These are phyloP conservation scores for Thaleichthys pacificus DNA, from an alignment of 2,797 vertebrate species.

Conservation along the genomic window DNA sequence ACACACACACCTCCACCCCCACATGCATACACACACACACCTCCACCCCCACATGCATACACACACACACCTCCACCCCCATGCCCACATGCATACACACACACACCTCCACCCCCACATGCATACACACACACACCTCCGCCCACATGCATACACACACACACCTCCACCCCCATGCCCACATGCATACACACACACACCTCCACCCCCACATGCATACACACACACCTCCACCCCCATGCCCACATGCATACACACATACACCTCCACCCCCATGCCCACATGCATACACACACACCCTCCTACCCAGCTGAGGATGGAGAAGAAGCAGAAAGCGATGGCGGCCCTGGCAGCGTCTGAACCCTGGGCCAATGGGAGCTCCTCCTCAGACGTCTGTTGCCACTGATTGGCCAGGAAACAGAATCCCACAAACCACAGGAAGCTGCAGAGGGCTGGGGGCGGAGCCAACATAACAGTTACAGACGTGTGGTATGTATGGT, in stretches of 20 bases:
- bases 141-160: too few species aligned
- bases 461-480: slow-evolving; percentile 7
- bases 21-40: too few species aligned
- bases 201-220: slow-evolving; percentile 7
- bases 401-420: slow-evolving; percentile 95
- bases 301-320: slow-evolving; percentile 86
- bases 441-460: slow-evolving; percentile 67
- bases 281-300: slow-evolving; percentile 18
- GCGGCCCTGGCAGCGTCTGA: slow-evolving; percentile 85
- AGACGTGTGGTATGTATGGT: not conserved
- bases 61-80: too few species aligned
- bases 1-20: too few species aligned
- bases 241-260: slow-evolving; percentile 34
- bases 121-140: too few species aligned
- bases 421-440: slow-evolving; percentile 93
- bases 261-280: slow-evolving; percentile 3
- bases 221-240: slow-evolving; percentile 62
- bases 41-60: too few species aligned
- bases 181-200: too few species aligned
- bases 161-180: too few species aligned
- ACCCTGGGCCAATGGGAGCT: slow-evolving; percentile 76
- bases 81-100: slow-evolving; percentile 3
- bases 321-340: slow-evolving; percentile 93
- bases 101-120: not conserved
- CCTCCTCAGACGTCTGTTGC: slow-evolving; percentile 78